Percentiles rank a stretch among this genome's conserved stretches.
Conservation (phyloP, 2,888 invertebrate species). For the Xestia sexstrigata region DNA sequence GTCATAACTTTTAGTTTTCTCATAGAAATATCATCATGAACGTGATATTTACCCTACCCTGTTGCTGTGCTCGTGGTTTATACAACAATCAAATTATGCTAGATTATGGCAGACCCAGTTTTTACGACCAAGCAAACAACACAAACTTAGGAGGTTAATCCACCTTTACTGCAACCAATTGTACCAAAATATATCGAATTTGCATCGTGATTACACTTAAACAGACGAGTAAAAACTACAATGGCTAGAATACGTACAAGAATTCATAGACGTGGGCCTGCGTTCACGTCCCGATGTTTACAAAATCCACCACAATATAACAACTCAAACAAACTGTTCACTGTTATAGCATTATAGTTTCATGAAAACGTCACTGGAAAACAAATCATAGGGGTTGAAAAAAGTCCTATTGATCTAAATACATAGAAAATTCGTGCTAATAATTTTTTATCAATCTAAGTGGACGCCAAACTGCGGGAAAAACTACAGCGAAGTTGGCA, state of each 20-base stretch:
- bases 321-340: constrained; percentile 80
- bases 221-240: constrained; percentile 75
- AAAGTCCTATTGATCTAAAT: constrained; percentile 83
- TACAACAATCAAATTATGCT: constrained; percentile 70
- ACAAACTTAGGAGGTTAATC: constrained; percentile 81
- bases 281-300: constrained; percentile 89
- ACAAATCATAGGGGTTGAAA: constrained; percentile 75
- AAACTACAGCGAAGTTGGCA: constrained; percentile 89
- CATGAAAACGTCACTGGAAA: constrained; percentile 80
- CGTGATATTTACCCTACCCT: constrained; percentile 65
- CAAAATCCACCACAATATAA: constrained; percentile 85
- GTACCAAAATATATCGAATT: constrained; percentile 68
- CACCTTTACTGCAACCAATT: constrained; percentile 63
- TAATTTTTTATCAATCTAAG: constrained; percentile 84
- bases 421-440: constrained; percentile 84
- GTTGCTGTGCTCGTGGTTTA: constrained; percentile 74
- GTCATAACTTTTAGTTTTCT: constrained; percentile 49
- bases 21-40: constrained; percentile 37
- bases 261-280: constrained; percentile 90
- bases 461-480: constrained; percentile 91
- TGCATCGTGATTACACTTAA: constrained; percentile 68
- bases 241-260: constrained; percentile 88
- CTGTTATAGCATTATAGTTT: constrained; percentile 82
- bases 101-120: constrained; percentile 75
- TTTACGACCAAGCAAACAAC: constrained; percentile 77